Evolutionary conservation across 2,113 vertebrate genomes (phyloP), one percentile per base, ranked within the genome.

Genomic region (Seriola rivoliana): DNA sequence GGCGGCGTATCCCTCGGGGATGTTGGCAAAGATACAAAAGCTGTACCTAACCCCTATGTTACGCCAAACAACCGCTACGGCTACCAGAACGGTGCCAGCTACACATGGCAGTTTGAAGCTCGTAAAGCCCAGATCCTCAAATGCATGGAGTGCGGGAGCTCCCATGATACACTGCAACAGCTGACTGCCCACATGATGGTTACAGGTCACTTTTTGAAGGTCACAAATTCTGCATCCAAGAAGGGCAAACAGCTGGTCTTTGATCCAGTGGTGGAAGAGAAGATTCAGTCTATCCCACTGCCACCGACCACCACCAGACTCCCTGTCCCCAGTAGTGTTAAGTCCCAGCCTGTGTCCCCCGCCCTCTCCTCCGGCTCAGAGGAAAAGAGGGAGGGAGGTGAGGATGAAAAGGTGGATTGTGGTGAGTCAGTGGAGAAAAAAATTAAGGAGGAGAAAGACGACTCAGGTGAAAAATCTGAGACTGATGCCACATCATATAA

Each of bases 171-270:
- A 67, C 89, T 99, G 90, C 98, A 99, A 92, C 98, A 99, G 93
- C 96, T 99, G 84, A 99, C 98, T 2, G 98, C 98, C 77, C 98
- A 99, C 91, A 99, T 99, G 98, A 99, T 99, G 98, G 98, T 99
- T 85, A 99, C 98, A 0, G 98, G 98, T 68, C 98, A 99, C 93
- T 99, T 99, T 92, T 85, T 99, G 77, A 99, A 99, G 91, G 98
- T 99, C 82, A 99, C 98, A 58, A 99, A 97, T 90, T 99, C 98
- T 3, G 98, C 98, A 77, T 99, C 98, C 68, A 99, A 99, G 93
- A 99, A 99, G 82, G 98, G 98, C 48, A 99, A 99, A 89, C 98
- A 99, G 91, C 93, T 99, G 29, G 97, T 99, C 34, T 94, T 99
- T 88, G 98, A 99, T 90, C 96, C 97, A 0, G 95, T 99, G 82